Conservation (phyloP, 2,888 invertebrate species). For the Carabus problematicus region DNA sequence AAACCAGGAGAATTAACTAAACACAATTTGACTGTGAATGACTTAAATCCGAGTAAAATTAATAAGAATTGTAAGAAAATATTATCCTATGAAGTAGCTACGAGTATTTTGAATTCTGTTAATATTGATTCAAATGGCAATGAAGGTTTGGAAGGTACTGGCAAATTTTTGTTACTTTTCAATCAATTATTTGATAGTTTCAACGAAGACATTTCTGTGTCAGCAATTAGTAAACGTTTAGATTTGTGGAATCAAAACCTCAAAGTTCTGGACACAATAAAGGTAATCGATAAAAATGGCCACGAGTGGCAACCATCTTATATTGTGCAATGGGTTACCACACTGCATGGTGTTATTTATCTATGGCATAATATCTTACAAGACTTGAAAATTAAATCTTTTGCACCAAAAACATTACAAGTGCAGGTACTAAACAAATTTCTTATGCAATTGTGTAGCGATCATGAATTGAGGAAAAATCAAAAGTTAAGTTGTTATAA, state of each 20-base stretch:
- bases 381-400: conserved; percentile 24
- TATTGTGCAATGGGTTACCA: conserved; percentile 17
- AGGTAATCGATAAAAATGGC: conserved; percentile 4
- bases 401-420: conserved; percentile 26
- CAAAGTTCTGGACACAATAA: conserved; percentile 16
- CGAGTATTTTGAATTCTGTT: neutral
- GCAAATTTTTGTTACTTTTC: conserved; percentile 24
- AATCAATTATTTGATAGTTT: conserved; percentile 27
- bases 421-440: conserved; percentile 11
- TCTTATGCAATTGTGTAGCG: neutral
- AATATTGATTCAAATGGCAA: neutral
- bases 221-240: conserved; percentile 20
- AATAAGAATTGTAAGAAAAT: conserved; percentile 4
- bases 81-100: conserved; percentile 18
- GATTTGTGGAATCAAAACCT: conserved; percentile 15
- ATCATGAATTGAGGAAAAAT: neutral
- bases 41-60: conserved; percentile 13
- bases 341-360: conserved; percentile 24
- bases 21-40: neutral
- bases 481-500: conserved; percentile 17
- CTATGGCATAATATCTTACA: conserved; percentile 28
- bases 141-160: neutral
- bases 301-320: neutral
- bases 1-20: neutral
- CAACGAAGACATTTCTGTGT: conserved; percentile 1